Conservation (phyloP, 2,888 invertebrate species). For the Gibbula magus region DNA sequence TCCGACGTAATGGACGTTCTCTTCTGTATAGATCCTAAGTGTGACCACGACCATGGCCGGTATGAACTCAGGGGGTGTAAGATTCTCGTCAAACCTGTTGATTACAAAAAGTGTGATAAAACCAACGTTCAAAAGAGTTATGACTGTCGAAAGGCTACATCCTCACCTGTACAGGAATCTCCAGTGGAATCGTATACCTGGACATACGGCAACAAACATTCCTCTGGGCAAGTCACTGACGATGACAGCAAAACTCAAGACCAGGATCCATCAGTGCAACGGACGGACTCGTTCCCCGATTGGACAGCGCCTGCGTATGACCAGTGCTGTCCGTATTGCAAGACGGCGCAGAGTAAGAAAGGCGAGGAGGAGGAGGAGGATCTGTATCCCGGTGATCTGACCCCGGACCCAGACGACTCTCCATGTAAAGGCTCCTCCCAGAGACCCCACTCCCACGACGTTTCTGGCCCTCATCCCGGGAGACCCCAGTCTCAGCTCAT, state of each 20-base stretch:
- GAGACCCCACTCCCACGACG: background rate
- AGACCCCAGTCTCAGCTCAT: background rate
- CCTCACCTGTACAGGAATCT: too few relatives aligned
- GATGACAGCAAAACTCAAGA: background rate
- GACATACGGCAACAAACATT: background rate
- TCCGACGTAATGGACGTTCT: conserved; percentile 8
- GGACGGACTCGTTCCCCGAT: background rate
- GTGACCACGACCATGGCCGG: background rate
- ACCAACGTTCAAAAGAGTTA: too few relatives aligned
- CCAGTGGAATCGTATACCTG: too few relatives aligned
- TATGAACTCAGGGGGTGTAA: background rate
- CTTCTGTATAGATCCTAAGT: background rate
- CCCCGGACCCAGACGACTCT: too few relatives aligned
- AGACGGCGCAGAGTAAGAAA: too few relatives aligned
- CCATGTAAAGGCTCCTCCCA: too few relatives aligned
- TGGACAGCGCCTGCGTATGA: background rate
- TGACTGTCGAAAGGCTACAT: too few relatives aligned
- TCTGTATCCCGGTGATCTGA: too few relatives aligned
- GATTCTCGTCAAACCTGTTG: background rate
- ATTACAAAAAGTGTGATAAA: too few relatives aligned
- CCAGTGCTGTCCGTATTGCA: conserved; percentile 10
- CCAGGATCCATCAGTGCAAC: background rate
- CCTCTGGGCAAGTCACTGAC: background rate
- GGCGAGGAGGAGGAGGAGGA: too few relatives aligned
- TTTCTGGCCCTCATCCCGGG: background rate